A percentile compares a stretch with the other conserved stretches of the same genome.
Conservation (phyloP, 2,797 vertebrate species). For the Aulostomus chinensis region DNA sequence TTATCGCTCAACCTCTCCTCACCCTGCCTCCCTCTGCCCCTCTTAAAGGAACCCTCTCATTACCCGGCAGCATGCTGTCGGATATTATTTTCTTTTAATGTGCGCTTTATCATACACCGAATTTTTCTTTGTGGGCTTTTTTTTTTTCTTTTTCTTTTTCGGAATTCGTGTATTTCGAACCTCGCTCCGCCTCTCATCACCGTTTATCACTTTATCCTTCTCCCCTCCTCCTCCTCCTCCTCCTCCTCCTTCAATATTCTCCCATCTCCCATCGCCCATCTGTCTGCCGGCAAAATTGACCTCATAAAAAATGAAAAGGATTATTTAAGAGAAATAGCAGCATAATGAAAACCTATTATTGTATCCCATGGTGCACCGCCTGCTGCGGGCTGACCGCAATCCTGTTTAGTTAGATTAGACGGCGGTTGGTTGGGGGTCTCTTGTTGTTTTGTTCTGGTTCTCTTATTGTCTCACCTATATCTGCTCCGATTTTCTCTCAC, state of each 20-base stretch:
- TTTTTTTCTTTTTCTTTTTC: no score
- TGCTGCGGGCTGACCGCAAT: slow-evolving; percentile 35
- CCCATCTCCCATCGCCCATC: slow-evolving; percentile 20
- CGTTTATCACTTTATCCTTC: no score
- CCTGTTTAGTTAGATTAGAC: slow-evolving; percentile 67
- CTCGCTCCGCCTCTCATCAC: no score
- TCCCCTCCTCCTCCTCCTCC: no score
- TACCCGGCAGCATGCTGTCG: no score
- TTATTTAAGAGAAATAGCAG: slow-evolving; percentile 80
- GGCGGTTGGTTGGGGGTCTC: neutral
- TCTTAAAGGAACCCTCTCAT: no score
- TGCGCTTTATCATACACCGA: no score
- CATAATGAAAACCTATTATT: slow-evolving; percentile 80
- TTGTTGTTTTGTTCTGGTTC: slow-evolving; percentile 27
- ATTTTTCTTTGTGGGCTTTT: no score
- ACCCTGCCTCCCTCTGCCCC: no score
- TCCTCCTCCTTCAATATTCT: slow-evolving; percentile 4
- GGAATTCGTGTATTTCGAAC: no score
- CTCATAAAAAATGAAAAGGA: slow-evolving; percentile 81
- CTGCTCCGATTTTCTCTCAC: slow-evolving; percentile 35
- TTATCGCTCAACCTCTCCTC: no score
- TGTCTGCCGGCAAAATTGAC: slow-evolving; percentile 66
- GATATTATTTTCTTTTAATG: no score
- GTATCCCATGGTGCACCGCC: slow-evolving; percentile 66
- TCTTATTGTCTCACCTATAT: slow-evolving; percentile 53